A percentile compares a stretch with the other conserved stretches of the same genome.
phyloP scores from a whole-genome alignment of 2,797 vertebrate species.

The Dromococcyx pavoninus region DNA sequence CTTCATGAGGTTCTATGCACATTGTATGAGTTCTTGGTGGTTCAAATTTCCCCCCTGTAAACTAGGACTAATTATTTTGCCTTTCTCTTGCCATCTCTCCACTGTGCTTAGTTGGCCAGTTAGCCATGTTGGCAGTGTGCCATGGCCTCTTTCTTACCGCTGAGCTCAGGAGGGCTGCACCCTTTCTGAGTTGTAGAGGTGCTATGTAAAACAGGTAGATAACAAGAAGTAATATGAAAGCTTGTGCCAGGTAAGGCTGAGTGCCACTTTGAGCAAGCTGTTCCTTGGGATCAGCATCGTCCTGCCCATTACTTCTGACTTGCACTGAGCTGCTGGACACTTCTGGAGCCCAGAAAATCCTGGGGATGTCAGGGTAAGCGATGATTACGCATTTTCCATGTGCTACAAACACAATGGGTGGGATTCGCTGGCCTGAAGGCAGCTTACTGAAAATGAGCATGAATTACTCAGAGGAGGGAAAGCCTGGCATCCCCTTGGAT shows the following conservation, averaged over 20 bases:
- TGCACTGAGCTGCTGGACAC: fast-evolving
- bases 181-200: neutral
- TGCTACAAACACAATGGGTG: neutral
- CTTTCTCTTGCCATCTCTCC: neutral
- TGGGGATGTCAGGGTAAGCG: neutral
- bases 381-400: neutral
- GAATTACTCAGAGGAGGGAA: neutral
- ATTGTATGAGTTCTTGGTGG: neutral
- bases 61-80: neutral
- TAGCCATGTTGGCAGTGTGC: neutral
- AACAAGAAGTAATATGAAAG: neutral
- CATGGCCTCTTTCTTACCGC: neutral
- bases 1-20: neutral
- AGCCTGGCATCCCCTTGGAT: fast-evolving
- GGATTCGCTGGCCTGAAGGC: neutral
- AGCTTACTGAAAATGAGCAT: neutral
- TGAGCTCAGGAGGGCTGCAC: neutral
- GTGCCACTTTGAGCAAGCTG: neutral
- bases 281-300: neutral
- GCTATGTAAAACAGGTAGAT: fast-evolving
- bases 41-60: neutral
- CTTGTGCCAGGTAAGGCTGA: neutral
- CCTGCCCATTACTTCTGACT: neutral
- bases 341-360: neutral
- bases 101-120: neutral